Conservation (phyloP, 2,888 invertebrate species). For the Tiliacea aurago region DNA sequence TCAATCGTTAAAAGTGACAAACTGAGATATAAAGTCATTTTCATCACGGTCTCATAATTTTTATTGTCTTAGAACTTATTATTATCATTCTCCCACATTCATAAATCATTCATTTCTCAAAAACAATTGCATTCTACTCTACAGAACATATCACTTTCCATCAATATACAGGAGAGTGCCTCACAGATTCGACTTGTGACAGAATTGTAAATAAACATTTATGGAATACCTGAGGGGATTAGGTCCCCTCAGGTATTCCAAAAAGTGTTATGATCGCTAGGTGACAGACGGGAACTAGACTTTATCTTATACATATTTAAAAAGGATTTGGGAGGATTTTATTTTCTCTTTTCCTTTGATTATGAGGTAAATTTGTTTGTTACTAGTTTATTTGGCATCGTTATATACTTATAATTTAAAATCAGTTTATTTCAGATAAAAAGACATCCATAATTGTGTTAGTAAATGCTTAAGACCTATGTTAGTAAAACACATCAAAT, state of each 20-base stretch:
- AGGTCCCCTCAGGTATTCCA: too few relatives aligned
- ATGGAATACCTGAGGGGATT: slow-evolving; percentile 17
- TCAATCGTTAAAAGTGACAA: too few relatives aligned
- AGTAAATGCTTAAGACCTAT: too few relatives aligned
- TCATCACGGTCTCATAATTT: not conserved
- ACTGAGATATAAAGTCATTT: too few relatives aligned
- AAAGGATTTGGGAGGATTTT: not conserved
- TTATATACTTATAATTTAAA: too few relatives aligned
- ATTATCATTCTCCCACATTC: not conserved
- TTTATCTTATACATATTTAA: not conserved
- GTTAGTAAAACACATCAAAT: too few relatives aligned
- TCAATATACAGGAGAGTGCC: slow-evolving; percentile 25
- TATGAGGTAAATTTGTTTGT: too few relatives aligned
- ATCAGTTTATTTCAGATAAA: too few relatives aligned
- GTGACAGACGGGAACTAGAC: not conserved
- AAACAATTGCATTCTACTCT: not conserved
- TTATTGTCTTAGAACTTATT: not conserved
- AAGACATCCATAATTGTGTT: too few relatives aligned
- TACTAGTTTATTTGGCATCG: too few relatives aligned
- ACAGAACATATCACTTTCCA: not conserved
- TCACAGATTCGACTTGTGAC: slow-evolving; percentile 14
- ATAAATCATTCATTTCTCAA: not conserved
- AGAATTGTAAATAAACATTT: slow-evolving; percentile 49
- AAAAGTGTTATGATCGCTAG: slow-evolving; percentile 29
- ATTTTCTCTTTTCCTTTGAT: too few relatives aligned